Conservation (phyloP, 2,888 invertebrate species). For the Sylvicola cinctus region DNA sequence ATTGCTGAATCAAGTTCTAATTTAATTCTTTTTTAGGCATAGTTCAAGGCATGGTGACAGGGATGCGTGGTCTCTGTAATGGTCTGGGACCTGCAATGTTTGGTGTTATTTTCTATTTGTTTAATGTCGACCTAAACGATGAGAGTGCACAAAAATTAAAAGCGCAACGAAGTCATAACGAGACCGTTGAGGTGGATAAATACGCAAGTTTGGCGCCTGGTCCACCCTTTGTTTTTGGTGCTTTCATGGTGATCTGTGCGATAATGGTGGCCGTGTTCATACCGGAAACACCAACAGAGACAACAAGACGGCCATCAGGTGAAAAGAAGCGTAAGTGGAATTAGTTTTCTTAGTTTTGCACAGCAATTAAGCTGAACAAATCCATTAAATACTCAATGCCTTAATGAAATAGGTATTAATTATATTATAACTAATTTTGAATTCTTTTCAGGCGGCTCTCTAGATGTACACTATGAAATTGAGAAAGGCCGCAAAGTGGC, state of each 20-base stretch:
- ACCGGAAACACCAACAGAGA: conserved; percentile 38
- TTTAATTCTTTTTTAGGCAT: conserved; percentile 30
- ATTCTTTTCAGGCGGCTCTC: conserved; percentile 33
- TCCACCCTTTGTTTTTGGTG: conserved; percentile 96
- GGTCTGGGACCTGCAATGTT: conserved; percentile 97
- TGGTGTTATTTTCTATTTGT: conserved; percentile 94
- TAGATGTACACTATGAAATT: conserved; percentile 64
- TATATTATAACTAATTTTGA: background rate
- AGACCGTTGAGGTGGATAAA: conserved; percentile 26
- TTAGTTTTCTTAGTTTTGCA: too few relatives aligned
- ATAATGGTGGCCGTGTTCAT: conserved; percentile 80
- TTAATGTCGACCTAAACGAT: conserved; percentile 91
- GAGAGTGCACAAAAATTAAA: conserved; percentile 25
- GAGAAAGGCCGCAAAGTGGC: conserved; percentile 58
- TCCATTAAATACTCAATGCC: conserved; percentile 2
- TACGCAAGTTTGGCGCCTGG: conserved; percentile 71
- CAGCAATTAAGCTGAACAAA: too few relatives aligned
- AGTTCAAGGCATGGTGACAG: conserved; percentile 96
- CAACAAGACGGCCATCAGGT: conserved; percentile 24
- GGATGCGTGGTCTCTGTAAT: conserved; percentile 93
- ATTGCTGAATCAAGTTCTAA: too few relatives aligned
- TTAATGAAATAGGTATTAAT: background rate
- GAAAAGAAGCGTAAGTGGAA: too few relatives aligned
- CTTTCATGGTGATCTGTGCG: conserved; percentile 88
- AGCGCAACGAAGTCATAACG: conserved; percentile 17